Evolutionary conservation across 2,113 vertebrate species (phyloP), one percentile per base, ranked within the genome.

Genomic region (Procapra przewalskii): DNA sequence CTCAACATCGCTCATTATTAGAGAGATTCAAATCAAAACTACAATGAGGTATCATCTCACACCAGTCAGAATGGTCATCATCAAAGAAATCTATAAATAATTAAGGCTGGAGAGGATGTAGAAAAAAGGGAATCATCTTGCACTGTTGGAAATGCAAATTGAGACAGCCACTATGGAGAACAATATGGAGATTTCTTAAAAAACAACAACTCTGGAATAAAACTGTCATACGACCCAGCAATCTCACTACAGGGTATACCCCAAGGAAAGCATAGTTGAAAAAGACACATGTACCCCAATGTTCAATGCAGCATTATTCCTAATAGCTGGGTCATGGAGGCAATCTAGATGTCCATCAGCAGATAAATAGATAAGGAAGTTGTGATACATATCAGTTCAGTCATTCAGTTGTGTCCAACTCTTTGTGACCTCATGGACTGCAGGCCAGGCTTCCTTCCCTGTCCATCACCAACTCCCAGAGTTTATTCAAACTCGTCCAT

Each of bases 361-460:
- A 75, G 71, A 75, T 43, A 43, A 43, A 25, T 14, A 25, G 36
- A 43, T 25, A 75, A 23, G 71, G 36, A 75, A 75, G 11, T 75
- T 40, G 71, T 43, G 36, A 40, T 43, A 43, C 36, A 7, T 75
- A 75, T 75, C 67, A 71, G n/a, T 36, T 71, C n/a, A 71, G 64
- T 71, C 9, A n/a, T n/a, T 71, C 64, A 36, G n/a, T 71, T 5
- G 2, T 71, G 9, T 71, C n/a, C 64, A 71, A 23, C 64, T 71
- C n/a, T 36, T 71, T 0, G 0, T 7, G 0, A 71, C n/a, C 17
- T 19, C 64, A 36, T 21, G 16, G 17, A 36, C 64, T 71, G n/a
- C n/a, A 23, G 55, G 19, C n/a, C n/a, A 71, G n/a, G n/a, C n/a
- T 19, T 71, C n/a, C 16, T n/a, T 71, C 64, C n/a, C 67, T 71